Evolutionary conservation across 2,797 vertebrate genomes (phyloP), one percentile per base, ranked within the genome.

Genomic region (Microctenopoma steveboyesi): DNA sequence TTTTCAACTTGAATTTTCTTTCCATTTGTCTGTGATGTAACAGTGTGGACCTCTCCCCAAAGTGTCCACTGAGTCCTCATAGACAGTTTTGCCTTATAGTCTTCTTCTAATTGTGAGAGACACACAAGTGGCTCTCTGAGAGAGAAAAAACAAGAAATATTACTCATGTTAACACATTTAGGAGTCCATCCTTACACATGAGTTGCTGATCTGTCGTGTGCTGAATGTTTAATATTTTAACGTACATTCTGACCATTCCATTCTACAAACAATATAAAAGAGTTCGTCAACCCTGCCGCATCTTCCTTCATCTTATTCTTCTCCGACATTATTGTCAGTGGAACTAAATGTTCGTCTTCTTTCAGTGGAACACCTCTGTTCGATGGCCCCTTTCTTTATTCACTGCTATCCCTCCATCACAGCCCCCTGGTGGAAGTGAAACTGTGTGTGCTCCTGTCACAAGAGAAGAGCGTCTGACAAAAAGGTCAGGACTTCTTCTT

Each of bases 1-100:
- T 74, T 64, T 84, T 75, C 68, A 66, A 84, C 75, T 69, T 84
- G 54, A 85, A 84, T 54, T 65, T 90, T 71, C 80, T 46, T 18
- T n/a, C 30, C 51, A 59, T 82, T 59, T 76, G 45, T 84, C 57
- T 69, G 56, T 76, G 68, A 37, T 28, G 25, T 76, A 64, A 13
- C 54, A 52, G 35, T 69, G 57, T 77, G 48, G 48, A 56, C 51
- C 18, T 49, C 35, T 46, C 43, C 46, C 46, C 54, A 51, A 47
- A 45, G 57, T 75, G 46, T 77, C 18, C 64, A 47, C 53, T 7
- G 52, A 59, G 69, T 69, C 52, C 64, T 69, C 61, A 46, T 59
- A 46, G 64, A 35, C 68, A 66, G 42, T 78, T 59, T 71, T 76
- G 79, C 74, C 80, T 81, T 80, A 74, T 67, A 27, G 33, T 80